These are phyloP conservation scores for Toxotes chatareus DNA, from an alignment of 2,113 vertebrate species.

Conservation along the genomic window DNA sequence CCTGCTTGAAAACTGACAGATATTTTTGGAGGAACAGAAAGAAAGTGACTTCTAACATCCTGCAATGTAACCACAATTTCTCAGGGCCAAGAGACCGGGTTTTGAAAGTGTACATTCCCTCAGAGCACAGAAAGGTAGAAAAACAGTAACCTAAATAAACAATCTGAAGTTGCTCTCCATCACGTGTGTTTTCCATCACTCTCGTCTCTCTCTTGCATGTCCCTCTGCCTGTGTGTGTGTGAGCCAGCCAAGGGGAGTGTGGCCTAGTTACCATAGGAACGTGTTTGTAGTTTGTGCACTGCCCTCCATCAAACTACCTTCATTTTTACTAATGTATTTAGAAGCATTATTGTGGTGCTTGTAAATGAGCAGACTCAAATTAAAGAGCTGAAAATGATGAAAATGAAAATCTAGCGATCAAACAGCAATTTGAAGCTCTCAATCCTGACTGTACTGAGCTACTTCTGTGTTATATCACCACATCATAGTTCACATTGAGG, in stretches of 20 bases:
- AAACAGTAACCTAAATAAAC: conserved; percentile 32
- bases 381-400: conserved; percentile 29
- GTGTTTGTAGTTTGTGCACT: conserved; percentile 60
- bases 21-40: conserved; percentile 53
- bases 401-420: conserved; percentile 6
- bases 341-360: conserved; percentile 39
- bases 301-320: conserved; percentile 64
- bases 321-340: conserved; percentile 61
- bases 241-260: conserved; percentile 68
- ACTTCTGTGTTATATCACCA: conserved; percentile 5
- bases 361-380: conserved; percentile 37
- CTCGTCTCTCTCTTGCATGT: conserved; percentile 52
- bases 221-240: conserved; percentile 56
- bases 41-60: conserved; percentile 17
- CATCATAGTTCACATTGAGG: conserved; percentile 10
- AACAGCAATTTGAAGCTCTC: conserved; percentile 26
- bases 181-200: conserved; percentile 48
- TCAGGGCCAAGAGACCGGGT: neutral
- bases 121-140: neutral
- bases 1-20: conserved; percentile 41
- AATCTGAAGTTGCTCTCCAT: conserved; percentile 45
- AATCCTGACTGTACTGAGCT: neutral
- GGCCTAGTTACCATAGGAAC: conserved; percentile 82
- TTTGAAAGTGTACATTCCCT: conserved; percentile 13
- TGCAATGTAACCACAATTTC: conserved; percentile 2